Evolutionary conservation across 2,113 vertebrate genomes (phyloP).

Genomic region (Chamaea fasciata): DNA sequence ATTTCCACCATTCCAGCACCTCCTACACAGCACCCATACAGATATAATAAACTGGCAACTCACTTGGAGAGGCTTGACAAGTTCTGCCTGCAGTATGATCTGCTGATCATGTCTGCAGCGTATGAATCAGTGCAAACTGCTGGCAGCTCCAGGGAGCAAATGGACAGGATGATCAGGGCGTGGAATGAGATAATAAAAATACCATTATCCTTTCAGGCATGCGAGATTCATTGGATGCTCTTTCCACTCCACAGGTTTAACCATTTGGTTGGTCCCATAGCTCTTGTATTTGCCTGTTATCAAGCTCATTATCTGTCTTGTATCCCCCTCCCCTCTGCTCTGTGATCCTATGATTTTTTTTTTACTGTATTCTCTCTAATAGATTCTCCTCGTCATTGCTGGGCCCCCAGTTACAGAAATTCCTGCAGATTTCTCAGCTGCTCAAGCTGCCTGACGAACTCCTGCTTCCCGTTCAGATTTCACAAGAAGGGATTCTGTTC

Average conservation of each 20-base stretch:
- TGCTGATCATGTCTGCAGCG: constrained; percentile 75
- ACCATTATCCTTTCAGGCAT: constrained; percentile 67
- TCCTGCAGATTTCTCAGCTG: constrained; percentile 18
- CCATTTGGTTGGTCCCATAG: constrained; percentile 59
- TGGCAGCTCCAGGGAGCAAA: constrained; percentile 56
- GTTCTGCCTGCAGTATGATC: constrained; percentile 71
- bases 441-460: not conserved
- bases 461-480: not conserved
- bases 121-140: constrained; percentile 21
- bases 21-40: not conserved
- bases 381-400: constrained; percentile 55
- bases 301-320: constrained; percentile 49
- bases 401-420: not conserved
- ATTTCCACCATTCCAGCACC: not conserved
- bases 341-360: constrained; percentile 56
- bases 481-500: not conserved
- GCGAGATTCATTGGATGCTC: constrained; percentile 55
- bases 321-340: constrained; percentile 56
- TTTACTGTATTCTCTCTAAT: constrained; percentile 80
- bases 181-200: constrained; percentile 55
- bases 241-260: constrained; percentile 66
- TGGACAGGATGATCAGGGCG: constrained; percentile 48
- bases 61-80: constrained; percentile 77
- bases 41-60: constrained; percentile 53
- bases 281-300: constrained; percentile 39